A percentile compares a stretch with the other conserved stretches of the same genome.
These are phyloP conservation scores for Agrotis puta DNA, from an alignment of 2,888 invertebrate genomes.

Conservation along the genomic window DNA sequence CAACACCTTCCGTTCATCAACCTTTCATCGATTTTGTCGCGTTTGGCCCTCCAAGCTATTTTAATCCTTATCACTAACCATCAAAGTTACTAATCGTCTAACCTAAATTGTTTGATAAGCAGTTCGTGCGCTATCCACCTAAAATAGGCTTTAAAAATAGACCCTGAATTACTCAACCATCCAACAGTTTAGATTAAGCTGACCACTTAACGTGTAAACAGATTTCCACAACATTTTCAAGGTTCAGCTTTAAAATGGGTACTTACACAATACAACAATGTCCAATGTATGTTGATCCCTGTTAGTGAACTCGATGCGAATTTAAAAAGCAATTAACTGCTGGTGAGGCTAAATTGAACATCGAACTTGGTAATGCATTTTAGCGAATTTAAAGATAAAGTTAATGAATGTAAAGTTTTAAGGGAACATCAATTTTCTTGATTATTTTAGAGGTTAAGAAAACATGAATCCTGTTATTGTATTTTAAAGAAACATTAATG, in stretches of 20 bases:
- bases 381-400: constrained; percentile 22
- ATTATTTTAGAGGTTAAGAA: constrained; percentile 10
- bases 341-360: constrained; percentile 21
- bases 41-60: constrained; percentile 30
- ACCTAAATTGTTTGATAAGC: constrained; percentile 6
- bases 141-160: constrained; percentile 55
- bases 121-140: constrained; percentile 29
- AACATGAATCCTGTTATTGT: constrained; percentile 16
- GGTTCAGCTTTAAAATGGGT: constrained; percentile 16
- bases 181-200: constrained; percentile 55
- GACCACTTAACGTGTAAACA: constrained; percentile 43
- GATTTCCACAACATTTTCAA: constrained; percentile 32
- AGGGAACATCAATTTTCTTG: constrained; percentile 30
- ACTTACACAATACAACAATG: neutral
- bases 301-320: constrained; percentile 1
- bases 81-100: constrained; percentile 33
- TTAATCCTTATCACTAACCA: constrained; percentile 11
- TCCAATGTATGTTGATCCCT: constrained; percentile 6
- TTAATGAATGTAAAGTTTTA: constrained; percentile 7
- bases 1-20: constrained; percentile 72
- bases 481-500: constrained; percentile 19
- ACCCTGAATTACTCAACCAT: constrained; percentile 45
- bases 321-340: constrained; percentile 38
- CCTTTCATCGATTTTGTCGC: constrained; percentile 73
- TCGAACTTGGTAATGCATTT: constrained; percentile 26